Evolutionary conservation across 2,888 invertebrate genomes (phyloP), one percentile per base, ranked within the genome.

Genomic region (Pediacus dermestoides): DNA sequence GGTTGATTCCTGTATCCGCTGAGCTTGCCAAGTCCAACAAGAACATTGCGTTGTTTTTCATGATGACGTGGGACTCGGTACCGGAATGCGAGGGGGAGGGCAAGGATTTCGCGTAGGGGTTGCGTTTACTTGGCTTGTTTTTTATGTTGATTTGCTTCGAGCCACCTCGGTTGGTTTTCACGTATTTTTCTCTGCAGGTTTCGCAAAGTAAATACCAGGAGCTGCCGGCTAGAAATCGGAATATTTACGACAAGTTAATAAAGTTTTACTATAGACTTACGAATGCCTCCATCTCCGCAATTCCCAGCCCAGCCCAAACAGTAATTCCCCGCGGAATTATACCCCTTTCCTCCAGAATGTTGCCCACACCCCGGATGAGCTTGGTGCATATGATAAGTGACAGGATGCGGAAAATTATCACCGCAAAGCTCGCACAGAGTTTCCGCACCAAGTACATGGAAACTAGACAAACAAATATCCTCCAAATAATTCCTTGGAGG

Each of bases 131-230:
- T 8, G 47, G 43, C 11, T 55, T 63, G 57, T 55, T 66, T 66
- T 49, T 70, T 50, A 46, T 67, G 6, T 49, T 68, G 57, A 52
- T 66, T 56, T 48, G 69, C 57, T 55, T 73, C n/a, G n/a, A n/a
- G 30, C 52, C 60, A 14, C 57, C 57, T 48, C 57, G 67, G 62
- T 53, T 70, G 55, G 40, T 60, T 56, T 60, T 76, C 52, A 76
- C 71, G 65, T 76, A 86, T 57, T 85, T 87, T 34, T 90, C 88
- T 4, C 92, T 82, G 63, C 97, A 97, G 27, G 76, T 75, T 61
- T 93, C 91, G 70, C 97, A 97, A 64, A 91, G 82, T 15, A 95
- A 76, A 67, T 95, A 96, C 89, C 93, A 93, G 9, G 89, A 82
- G 46, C 83, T 83, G 25, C 77, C 78, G 30, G 73, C 76, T 74